Evolutionary conservation across 1,140 invertebrate species (phyloP).

Genomic region (Sweltsa coloradensis): DNA sequence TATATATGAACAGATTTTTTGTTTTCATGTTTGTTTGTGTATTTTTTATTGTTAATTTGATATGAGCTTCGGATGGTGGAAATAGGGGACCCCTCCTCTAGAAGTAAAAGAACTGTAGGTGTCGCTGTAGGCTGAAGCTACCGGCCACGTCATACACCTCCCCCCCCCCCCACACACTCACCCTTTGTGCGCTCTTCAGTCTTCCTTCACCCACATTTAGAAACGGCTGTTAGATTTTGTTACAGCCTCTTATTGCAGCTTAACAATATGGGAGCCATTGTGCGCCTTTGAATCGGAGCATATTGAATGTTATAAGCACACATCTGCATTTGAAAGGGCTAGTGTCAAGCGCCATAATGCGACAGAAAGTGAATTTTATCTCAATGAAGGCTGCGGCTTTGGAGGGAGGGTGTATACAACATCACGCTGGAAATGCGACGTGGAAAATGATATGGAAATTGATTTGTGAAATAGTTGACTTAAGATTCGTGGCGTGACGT

Average conservation of each 20-base stretch:
- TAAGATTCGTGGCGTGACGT: conserved; percentile 5
- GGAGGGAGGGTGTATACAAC: neutral
- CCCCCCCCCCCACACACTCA: no score
- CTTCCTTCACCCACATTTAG: no score
- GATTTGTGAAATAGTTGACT: conserved; percentile 13
- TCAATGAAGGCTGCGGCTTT: conserved; percentile 7
- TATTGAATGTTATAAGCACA: conserved; percentile 5
- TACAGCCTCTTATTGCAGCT: conserved; percentile 1
- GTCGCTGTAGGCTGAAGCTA: no score
- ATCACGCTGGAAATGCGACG: conserved; percentile 5
- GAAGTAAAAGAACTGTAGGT: no score
- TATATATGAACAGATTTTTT: no score
- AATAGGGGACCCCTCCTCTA: no score
- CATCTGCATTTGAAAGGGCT: conserved; percentile 12
- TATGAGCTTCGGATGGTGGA: no score
- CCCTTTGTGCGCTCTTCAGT: no score
- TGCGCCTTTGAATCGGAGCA: neutral
- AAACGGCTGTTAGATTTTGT: conserved; percentile 9
- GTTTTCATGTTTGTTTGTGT: no score
- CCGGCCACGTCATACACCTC: no score
- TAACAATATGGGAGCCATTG: conserved; percentile 4
- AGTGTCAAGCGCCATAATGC: conserved; percentile 6
- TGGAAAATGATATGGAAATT: conserved; percentile 15
- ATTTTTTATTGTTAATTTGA: no score
- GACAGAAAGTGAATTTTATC: conserved; percentile 12